Conservation (phyloP, 2,113 vertebrate genomes). For the Cepphus grylle region DNA sequence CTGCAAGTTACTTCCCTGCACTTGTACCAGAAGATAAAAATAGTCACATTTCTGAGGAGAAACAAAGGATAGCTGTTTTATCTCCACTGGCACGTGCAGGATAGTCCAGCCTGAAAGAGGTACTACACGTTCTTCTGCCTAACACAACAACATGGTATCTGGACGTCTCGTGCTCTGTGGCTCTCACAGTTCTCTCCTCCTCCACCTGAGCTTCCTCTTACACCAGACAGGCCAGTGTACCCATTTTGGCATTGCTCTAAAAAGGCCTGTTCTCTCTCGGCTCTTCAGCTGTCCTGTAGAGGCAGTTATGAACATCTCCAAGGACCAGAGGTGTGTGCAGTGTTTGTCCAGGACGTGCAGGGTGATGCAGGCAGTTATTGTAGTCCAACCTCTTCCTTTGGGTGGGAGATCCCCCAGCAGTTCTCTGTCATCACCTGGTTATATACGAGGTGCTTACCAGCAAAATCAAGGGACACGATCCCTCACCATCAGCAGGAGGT, state of each 20-base stretch:
- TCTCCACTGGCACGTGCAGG: not conserved
- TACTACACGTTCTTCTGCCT: not conserved
- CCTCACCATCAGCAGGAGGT: not conserved
- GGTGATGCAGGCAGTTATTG: not conserved
- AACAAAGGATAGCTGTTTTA: not conserved
- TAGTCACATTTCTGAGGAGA: not conserved
- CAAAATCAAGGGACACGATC: rapidly evolving
- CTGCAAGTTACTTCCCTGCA: not conserved
- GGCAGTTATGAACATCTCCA: not conserved
- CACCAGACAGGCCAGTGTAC: not conserved
- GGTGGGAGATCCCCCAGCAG: not conserved
- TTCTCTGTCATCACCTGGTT: not conserved
- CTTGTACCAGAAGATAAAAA: not conserved
- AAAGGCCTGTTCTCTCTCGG: not conserved
- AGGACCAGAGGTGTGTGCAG: not conserved
- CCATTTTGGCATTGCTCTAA: not conserved
- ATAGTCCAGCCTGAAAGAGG: not conserved
- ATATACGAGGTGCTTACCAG: not conserved
- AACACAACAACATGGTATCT: not conserved
- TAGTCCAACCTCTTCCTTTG: not conserved
- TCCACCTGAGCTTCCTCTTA: not conserved
- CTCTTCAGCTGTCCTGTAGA: not conserved
- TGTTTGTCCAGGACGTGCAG: not conserved
- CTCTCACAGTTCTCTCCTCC: not conserved
- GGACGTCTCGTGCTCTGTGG: rapidly evolving